phyloP scores from a whole-genome alignment of 2,888 invertebrate species.

The Leptura quadrifasciata region DNA sequence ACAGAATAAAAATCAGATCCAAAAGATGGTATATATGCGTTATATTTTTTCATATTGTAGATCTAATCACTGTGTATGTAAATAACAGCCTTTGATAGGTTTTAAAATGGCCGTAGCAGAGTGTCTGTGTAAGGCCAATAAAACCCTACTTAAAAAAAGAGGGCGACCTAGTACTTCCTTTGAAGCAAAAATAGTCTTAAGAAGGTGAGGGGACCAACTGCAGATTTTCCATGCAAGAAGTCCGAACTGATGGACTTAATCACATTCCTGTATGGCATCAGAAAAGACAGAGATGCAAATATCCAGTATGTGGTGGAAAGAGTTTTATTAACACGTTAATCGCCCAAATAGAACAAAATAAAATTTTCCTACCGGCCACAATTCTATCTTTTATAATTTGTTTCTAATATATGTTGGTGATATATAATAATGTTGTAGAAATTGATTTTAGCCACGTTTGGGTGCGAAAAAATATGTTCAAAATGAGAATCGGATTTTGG shows the following conservation, averaged over 20 bases:
- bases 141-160: not conserved
- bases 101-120: constrained; percentile 24
- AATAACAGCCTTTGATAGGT: constrained; percentile 32
- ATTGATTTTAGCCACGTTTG: too few relatives aligned
- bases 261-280: constrained; percentile 1
- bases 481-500: too few relatives aligned
- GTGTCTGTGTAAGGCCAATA: constrained; percentile 5
- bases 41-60: constrained; percentile 40
- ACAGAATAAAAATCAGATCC: constrained; percentile 35
- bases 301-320: not conserved
- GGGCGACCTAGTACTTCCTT: not conserved
- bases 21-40: constrained; percentile 36
- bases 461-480: too few relatives aligned
- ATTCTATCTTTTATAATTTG: too few relatives aligned
- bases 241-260: constrained; percentile 12
- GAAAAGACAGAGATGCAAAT: constrained; percentile 14
- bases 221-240: not conserved
- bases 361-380: too few relatives aligned
- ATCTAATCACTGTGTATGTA: constrained; percentile 33
- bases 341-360: too few relatives aligned
- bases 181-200: not conserved
- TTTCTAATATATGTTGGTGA: too few relatives aligned
- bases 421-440: too few relatives aligned
- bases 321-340: too few relatives aligned
- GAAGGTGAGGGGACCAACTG: not conserved